Evolutionary conservation across 2,888 invertebrate species (phyloP), one percentile per base, ranked within the genome.

Genomic region (Caenorhabditis afra): DNA sequence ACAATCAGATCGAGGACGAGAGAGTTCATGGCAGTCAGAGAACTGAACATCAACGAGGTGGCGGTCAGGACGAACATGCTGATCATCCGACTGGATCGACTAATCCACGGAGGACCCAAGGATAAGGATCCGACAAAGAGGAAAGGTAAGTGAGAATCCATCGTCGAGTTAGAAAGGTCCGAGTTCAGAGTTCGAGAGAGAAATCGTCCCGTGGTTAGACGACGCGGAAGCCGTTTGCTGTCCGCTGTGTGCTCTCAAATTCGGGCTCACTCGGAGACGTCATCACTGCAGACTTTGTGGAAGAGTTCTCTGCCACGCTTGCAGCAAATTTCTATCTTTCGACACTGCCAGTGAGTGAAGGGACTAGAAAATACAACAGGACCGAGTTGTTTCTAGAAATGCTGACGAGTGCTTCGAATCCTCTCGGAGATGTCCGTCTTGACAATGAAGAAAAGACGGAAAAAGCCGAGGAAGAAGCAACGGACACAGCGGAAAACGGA

Each of bases 51-150:
- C 75, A 96, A 97, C 91, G 93, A 95, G 87, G 95, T 95, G 90
- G 95, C 96, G 0, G 94, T 95, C 11, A 96, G 97, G 92, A 97
- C 97, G 1, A 99, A 99, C 91, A 97, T 96, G 91, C 92, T 98
- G 68, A 93, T 98, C 59, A 96, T 98, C 90, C 93, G 98, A 85
- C 92, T 99, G 85, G 96, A 97, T 91, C 95, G 96, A 91, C 92
- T 99, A 75, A 93, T 97, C 41, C 93, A 94, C 85, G 94, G 95
- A 90, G 93, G 94, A 91, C 95, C 96, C 5, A 79, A 75, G 73
- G 70, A 71, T 20, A 79, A 85, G 18, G 91, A 92, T 52, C 89
- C 90, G 3, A 87, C 86, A 22, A 91, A 91, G 78, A 83, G 91
- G 55, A 91, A 86, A 87, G 89, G 89, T 90, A 14, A 37, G 3